These are phyloP conservation scores for Synergus gifuensis DNA, from an alignment of 2,888 invertebrate species.

Conservation along the genomic window DNA sequence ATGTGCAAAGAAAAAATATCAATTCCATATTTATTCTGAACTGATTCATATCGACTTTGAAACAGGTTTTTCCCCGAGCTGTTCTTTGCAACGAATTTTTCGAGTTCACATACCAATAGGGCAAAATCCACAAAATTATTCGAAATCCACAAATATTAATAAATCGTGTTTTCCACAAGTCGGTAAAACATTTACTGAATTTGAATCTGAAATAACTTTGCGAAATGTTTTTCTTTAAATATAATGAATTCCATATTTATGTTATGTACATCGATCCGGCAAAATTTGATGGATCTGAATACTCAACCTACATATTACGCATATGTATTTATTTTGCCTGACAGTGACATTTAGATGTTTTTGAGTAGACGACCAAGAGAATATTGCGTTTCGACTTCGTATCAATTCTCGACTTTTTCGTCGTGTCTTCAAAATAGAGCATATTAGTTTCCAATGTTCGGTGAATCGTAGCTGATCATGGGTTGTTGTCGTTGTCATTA, in stretches of 20 bases:
- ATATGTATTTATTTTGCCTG: too few relatives aligned
- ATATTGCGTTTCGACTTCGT: not conserved
- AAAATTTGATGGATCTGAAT: too few relatives aligned
- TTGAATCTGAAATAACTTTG: too few relatives aligned
- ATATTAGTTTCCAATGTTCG: not conserved
- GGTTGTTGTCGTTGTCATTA: not conserved
- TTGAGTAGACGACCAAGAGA: not conserved
- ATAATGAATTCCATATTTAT: too few relatives aligned
- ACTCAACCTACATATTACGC: too few relatives aligned
- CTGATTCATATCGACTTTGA: not conserved
- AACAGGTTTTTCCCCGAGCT: not conserved
- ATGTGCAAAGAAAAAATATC: conserved; percentile 11
- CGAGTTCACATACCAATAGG: too few relatives aligned
- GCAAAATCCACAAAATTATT: too few relatives aligned
- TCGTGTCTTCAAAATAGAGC: not conserved
- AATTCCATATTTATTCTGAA: not conserved
- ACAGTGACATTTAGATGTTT: not conserved
- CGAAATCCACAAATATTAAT: too few relatives aligned
- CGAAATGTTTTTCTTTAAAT: too few relatives aligned
- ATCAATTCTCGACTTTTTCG: not conserved
- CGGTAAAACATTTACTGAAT: too few relatives aligned
- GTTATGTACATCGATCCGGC: too few relatives aligned
- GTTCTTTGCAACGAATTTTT: not conserved
- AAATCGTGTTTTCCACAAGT: too few relatives aligned
- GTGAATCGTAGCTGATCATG: not conserved